Base-by-base conservation (phyloP, 2,113 vertebrate species). In the Pedionomus torquatus region DNA sequence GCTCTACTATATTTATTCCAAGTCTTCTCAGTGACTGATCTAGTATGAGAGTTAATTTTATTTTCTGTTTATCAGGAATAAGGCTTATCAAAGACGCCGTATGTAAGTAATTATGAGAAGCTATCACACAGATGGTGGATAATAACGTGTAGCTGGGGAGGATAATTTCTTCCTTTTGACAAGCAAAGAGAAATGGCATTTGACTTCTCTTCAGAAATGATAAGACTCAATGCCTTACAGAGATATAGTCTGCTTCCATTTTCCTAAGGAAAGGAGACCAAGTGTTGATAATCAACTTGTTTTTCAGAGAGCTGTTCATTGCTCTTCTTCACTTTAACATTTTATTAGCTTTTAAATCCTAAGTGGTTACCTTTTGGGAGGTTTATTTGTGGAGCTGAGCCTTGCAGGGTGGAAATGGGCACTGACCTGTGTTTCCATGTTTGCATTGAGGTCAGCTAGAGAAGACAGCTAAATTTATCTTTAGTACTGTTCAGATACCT, bases 31-130 rank as follows among this genome's bases (percentile, higher is more conserved):
- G 87, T 95, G 94, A 97, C 94, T 96, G 94, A 96, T 97, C 93
- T 96, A 96, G 86, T 89, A 93, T 52, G 90, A 96, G 81, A 98
- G 96, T 98, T 98, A 96, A 98, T 98, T 98, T 98, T 98, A 98
- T 98, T 98, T 98, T 97, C 96, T 98, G 92, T 97, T 97, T 98
- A 97, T 98, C 86, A n/a, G 95, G 95, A 98, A 92, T 97, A 97
- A 95, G 93, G 86, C 96, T 97, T 98, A 97, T 98, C 95, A 97
- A 95, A 98, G 93, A 94, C 0, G 57, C n/a, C 13, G 76, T 96
- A 97, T 97, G 91, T 95, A 97, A 97, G 96, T 93, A 97, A 98
- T 98, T 98, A 98, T 78, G 70, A 96, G 90, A 96, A 96, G 83
- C 88, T 97, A 96, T 96, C 84, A 87, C 86, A 95, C 97, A 98